Base-by-base conservation (phyloP, 2,797 vertebrate genomes). In the Lithobates sylvaticus region DNA sequence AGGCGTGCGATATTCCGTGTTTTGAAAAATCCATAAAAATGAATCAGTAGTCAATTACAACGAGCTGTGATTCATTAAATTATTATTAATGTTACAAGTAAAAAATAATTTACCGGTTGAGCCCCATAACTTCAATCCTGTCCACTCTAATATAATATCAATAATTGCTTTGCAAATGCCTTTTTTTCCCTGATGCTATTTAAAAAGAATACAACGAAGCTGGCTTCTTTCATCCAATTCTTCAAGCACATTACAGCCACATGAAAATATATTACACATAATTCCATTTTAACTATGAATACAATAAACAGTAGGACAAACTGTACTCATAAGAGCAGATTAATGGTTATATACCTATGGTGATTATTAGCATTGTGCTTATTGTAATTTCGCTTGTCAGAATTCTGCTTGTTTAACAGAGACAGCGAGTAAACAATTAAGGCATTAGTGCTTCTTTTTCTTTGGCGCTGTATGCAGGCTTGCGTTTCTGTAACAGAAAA, bases 261-360 rank as follows among this genome's bases (percentile, higher is more conserved):
- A 67, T 80, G 69, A 74, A 79, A 74, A 80, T 79, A 79, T 68
- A 79, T 74, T 67, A 75, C 42, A 68, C 68, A 68, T 74, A 67
- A 85, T 74, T 85, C 70, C 54, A 80, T 85, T 85, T 74, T 36
- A 85, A 74, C 70, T 67, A 73, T 85, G 36, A 79, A 78, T 79
- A 67, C 50, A 74, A 85, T 85, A 72, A 85, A 80, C 69, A 80
- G 26, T 77, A 72, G 58, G 73, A 81, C 42, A 82, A 82, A 72
- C 42, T 54, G 78, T 76, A 82, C 80, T 86, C 74, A 82, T 47
- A 76, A 76, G 65, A 64, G 50, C 23, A 86, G 85, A 86, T 86
- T 86, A 77, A 81, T 82, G 71, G 84, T 86, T 76, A 76, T 68
- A 80, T 81, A 76, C 69, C 42, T 69, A 86, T 44, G 21, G 76